Evolutionary conservation across 1,140 invertebrate species (phyloP).

Genomic region (Nebria ingens): DNA sequence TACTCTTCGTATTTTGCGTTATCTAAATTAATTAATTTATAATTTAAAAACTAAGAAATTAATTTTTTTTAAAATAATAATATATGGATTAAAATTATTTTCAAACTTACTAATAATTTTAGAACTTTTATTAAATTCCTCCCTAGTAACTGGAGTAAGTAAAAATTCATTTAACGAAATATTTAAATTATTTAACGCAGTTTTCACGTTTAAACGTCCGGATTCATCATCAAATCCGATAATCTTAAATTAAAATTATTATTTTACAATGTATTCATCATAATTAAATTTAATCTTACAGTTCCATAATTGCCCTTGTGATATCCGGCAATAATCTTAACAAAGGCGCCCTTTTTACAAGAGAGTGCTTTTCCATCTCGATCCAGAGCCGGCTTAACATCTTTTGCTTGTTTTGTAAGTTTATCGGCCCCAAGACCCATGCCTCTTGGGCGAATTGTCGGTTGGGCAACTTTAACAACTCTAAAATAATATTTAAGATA

Average conservation of each 20-base stretch:
- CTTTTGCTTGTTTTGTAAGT: constrained; percentile 40
- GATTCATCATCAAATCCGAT: constrained; percentile 79
- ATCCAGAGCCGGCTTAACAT: constrained; percentile 33
- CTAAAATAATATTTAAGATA: neutral
- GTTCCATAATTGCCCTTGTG: constrained; percentile 69
- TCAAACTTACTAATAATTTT: constrained; percentile 68
- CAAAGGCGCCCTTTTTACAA: constrained; percentile 51
- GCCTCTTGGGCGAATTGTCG: constrained; percentile 71
- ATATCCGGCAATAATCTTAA: constrained; percentile 61
- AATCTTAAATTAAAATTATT: constrained; percentile 42
- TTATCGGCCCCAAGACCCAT: constrained; percentile 84
- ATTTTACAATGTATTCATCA: constrained; percentile 9
- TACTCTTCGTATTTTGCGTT: constrained; percentile 55
- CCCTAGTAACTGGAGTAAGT: constrained; percentile 61
- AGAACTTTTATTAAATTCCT: constrained; percentile 68
- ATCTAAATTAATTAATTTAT: constrained; percentile 41
- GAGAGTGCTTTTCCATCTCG: constrained; percentile 37
- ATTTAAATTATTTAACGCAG: constrained; percentile 56
- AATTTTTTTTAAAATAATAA: no score
- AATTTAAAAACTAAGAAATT: no score
- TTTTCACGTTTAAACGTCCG: constrained; percentile 67
- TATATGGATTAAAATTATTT: no score
- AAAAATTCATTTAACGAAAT: constrained; percentile 67
- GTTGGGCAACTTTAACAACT: constrained; percentile 20
- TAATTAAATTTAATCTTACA: constrained; percentile 33